Conservation (phyloP, 2,113 vertebrate species). For the Halichoeres trimaculatus region DNA sequence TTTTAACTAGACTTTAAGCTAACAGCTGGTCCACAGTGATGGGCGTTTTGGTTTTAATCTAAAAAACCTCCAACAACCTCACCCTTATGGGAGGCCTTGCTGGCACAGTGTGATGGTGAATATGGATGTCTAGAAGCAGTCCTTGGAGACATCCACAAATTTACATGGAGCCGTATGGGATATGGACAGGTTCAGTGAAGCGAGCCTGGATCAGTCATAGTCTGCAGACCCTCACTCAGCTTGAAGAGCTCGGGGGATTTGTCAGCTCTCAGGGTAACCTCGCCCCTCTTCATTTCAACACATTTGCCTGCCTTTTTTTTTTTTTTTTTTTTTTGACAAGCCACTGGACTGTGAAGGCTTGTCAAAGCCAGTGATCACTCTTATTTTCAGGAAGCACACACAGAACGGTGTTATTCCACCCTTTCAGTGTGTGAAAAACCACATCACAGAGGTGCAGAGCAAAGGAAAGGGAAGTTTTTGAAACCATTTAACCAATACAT, state of each 20-base stretch:
- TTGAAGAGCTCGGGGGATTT: conserved; percentile 62
- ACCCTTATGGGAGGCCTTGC: not conserved
- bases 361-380: conserved; percentile 61
- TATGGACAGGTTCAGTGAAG: conserved; percentile 60
- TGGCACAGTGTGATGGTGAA: conserved; percentile 23
- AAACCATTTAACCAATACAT: not conserved
- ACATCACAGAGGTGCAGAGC: not conserved
- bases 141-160: conserved; percentile 28
- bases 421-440: not conserved
- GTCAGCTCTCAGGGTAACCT: conserved; percentile 59
- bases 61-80: not conserved
- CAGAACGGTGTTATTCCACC: not conserved
- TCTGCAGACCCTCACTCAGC: conserved; percentile 40
- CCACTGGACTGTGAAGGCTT: conserved; percentile 59
- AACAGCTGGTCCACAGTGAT: too few species aligned
- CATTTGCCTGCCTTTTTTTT: conserved; percentile 27
- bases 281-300: conserved; percentile 58
- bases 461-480: not conserved
- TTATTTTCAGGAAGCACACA: conserved; percentile 34
- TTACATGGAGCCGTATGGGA: not conserved
- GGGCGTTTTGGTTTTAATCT: too few species aligned
- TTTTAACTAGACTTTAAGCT: too few species aligned
- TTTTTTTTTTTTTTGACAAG: conserved; percentile 53
- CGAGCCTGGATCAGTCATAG: conserved; percentile 56
- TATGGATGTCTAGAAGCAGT: conserved; percentile 30